Evolutionary conservation across 1,140 invertebrate species (phyloP), one percentile per base, ranked within the genome.

Genomic region (Octopus bimaculoides): DNA sequence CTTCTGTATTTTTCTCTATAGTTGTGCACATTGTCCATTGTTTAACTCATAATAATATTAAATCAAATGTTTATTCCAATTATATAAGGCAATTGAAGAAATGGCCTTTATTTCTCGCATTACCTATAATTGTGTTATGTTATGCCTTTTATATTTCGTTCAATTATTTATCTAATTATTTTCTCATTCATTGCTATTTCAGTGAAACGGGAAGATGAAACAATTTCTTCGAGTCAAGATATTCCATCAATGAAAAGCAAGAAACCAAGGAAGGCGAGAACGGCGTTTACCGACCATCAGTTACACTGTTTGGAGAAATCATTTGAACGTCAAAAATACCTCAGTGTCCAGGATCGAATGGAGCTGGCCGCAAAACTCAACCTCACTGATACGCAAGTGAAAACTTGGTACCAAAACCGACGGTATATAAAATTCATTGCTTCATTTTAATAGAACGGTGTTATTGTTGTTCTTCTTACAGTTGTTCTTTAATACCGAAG

Each of bases 361-460:
- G 97, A 99, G 91, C 91, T 99, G 80, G 98, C 98, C 0, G 95
- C 96, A 26, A 97, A 98, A 90, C 92, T 99, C 61, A 96, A 96
- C 81, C 92, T 99, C 52, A 97, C 96, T 9, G 98, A 99, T 89
- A 99, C 98, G 14, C 98, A 99, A 93, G 98, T 99, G 84, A 99
- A 99, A 91, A 99, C 98, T 79, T 99, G 98, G 98, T 99, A 99
- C 90, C 98, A 99, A 91, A 99, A 99, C 90, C 93, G 98, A 93
- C 94, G 98, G 97, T 98, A 90, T 92, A 93, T 75, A 52, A 6
- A 61, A 61, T 61, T 12, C 26, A 41, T 41, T 41, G 26, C 26
- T 41, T 41, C 26, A 41, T 3, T 41, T 41, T 41, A 41, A 41
- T 41, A 41, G 26, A 41, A 41, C 26, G 26, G 26, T 41, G 26